Percentiles rank a stretch among this genome's conserved stretches.
These are phyloP conservation scores for Phymastichus coffea DNA, from an alignment of 1,140 invertebrate species.

Conservation along the genomic window DNA sequence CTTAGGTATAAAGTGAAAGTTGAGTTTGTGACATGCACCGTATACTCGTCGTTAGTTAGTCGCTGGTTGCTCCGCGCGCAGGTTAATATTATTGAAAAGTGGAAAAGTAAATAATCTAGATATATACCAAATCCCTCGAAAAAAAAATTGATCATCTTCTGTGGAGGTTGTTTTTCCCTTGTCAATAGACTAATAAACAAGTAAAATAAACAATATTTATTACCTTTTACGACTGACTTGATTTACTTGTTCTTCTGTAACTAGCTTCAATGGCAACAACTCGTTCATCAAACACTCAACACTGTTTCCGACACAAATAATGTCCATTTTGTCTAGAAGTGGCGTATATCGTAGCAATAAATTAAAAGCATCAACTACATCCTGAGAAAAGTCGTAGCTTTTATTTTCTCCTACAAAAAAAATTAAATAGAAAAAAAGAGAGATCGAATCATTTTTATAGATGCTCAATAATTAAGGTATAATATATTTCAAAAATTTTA, in stretches of 20 bases:
- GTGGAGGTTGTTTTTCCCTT: no score
- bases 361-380: slow-evolving; percentile 81
- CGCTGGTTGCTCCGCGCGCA: no score
- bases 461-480: background rate
- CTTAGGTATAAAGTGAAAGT: no score
- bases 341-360: slow-evolving; percentile 77
- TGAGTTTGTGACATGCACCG: no score
- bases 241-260: slow-evolving; percentile 75
- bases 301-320: slow-evolving; percentile 84
- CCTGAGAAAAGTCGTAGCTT: slow-evolving; percentile 67
- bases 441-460: background rate
- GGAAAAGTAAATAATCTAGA: background rate
- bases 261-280: slow-evolving; percentile 75
- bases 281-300: slow-evolving; percentile 82
- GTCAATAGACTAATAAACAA: no score
- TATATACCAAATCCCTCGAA: no score
- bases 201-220: slow-evolving; percentile 46
- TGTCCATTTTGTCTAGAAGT: slow-evolving; percentile 85
- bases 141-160: no score
- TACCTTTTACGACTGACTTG: slow-evolving; percentile 70
- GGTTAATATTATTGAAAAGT: background rate
- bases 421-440: slow-evolving; percentile 15
- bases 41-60: no score
- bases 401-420: slow-evolving; percentile 50
- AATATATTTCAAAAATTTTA: slow-evolving; percentile 11